Evolutionary conservation across 2,888 invertebrate species (phyloP), one percentile per base, ranked within the genome.

Genomic region (Andrena bicolor): DNA sequence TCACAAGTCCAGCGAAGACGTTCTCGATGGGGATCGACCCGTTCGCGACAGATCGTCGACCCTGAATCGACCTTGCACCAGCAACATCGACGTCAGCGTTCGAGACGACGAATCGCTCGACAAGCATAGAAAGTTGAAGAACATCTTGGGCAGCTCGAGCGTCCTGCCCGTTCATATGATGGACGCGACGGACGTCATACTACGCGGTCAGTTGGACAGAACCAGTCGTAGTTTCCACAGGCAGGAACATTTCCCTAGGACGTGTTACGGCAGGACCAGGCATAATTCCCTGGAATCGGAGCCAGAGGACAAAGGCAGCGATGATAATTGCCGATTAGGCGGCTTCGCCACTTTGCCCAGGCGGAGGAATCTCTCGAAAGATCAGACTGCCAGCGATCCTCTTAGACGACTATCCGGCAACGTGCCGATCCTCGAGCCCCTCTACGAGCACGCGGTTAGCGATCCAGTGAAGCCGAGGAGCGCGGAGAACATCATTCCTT

Each of bases 401-500:
- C 87, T 89, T 7, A 91, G 90, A 81, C 88, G 93, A 60, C 86
- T 92, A 30, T 93, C 93, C 16, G 93, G 93, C 13, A 93, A 90
- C 51, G 89, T 90, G 61, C 90, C 91, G 7, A 85, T 89, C 30
- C 91, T 94, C 77, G 94, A 94, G 84, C 94, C 94, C n/a, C 90
- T 94, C 48, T 94, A 94, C 90, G 94, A 94, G 85, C 94, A 94
- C 84, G 93, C 93, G n/a, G 94, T 94, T 72, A 93, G 94, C 82
- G 93, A 92, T 92, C 94, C 89, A 30, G 92, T 92, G 20, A 92
- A 89, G 65, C 92, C 93, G 8, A 90, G 93, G 73, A 87, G 79
- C 70, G 77, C 81, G 2, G 87, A 90, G 49, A 88, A 84, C 81
- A 89, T 93, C 66, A 93, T 98, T 83, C 98, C 98, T 0, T 98